Evolutionary conservation across 1,140 invertebrate genomes (phyloP).

Genomic region (Trichonephila inaurata): DNA sequence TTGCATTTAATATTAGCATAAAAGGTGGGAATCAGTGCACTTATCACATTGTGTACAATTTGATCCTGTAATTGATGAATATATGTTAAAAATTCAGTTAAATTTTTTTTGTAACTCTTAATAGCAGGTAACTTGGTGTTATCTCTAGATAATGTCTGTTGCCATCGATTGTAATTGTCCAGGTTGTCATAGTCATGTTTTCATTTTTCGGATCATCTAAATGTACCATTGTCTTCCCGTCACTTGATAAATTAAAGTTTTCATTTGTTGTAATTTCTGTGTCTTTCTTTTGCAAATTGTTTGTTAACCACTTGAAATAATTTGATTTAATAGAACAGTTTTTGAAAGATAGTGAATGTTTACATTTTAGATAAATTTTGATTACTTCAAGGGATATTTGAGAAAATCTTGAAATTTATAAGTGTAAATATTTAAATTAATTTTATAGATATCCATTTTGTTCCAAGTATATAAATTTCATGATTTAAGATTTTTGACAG

Average conservation of each 20-base stretch:
- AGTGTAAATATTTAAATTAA: too few species aligned
- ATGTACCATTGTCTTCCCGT: conserved; percentile 71
- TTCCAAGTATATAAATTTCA: too few species aligned
- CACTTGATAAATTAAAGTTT: conserved; percentile 65
- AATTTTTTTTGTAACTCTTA: neutral
- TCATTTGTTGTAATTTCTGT: conserved; percentile 28
- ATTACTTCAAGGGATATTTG: too few species aligned
- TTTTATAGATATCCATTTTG: too few species aligned
- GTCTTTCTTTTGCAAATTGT: neutral
- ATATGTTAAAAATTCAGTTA: neutral
- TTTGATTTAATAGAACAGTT: too few species aligned
- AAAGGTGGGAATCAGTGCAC: neutral
- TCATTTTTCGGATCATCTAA: conserved; percentile 35
- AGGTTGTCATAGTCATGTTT: conserved; percentile 24
- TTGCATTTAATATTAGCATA: neutral
- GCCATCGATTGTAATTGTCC: neutral
- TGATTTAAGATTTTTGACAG: too few species aligned
- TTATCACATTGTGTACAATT: neutral
- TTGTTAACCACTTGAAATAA: too few species aligned
- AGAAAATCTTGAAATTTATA: too few species aligned
- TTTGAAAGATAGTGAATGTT: too few species aligned
- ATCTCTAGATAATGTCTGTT: neutral
- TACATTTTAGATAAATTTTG: too few species aligned
- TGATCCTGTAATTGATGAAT: neutral
- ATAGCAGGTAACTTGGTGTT: neutral